These are phyloP conservation scores for Eulimnadia texana DNA, from an alignment of 1,140 invertebrate species.

Conservation along the genomic window DNA sequence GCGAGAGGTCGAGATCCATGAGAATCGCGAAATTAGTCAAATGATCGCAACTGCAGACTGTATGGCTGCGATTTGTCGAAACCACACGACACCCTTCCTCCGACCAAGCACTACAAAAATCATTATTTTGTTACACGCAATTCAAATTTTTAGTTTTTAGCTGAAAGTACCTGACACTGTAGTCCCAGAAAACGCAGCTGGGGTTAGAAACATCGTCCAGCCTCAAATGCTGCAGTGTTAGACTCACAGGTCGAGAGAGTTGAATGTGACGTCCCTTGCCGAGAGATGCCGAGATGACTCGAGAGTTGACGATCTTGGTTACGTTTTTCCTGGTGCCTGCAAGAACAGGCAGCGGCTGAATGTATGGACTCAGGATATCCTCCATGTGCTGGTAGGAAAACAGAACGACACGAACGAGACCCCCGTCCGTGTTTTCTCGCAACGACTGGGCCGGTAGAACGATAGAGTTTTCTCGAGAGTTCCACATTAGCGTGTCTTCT, in stretches of 20 bases:
- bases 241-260: conserved; percentile 64
- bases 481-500: conserved; percentile 49
- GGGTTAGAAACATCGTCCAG: conserved; percentile 81
- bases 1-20: conserved; percentile 64
- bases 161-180: conserved; percentile 58
- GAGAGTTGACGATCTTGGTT: conserved; percentile 59
- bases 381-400: conserved; percentile 82
- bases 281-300: conserved; percentile 80
- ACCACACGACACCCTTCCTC: conserved; percentile 73
- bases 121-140: too few relatives aligned
- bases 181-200: conserved; percentile 89
- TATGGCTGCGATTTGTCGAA: conserved; percentile 69
- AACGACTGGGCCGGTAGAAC: conserved; percentile 61
- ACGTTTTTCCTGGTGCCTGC: conserved; percentile 11
- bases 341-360: conserved; percentile 24
- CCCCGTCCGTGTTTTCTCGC: conserved; percentile 62
- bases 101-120: conserved; percentile 62
- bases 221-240: conserved; percentile 65
- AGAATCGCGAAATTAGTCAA: conserved; percentile 91
- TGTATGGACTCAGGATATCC: conserved; percentile 44
- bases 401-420: conserved; percentile 80
- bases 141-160: too few relatives aligned
- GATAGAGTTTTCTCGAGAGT: conserved; percentile 55
- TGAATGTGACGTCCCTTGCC: conserved; percentile 73
- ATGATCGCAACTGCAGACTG: conserved; percentile 82